Percentiles rank a stretch among this genome's conserved stretches.
These are phyloP conservation scores for Cyrtonyx montezumae DNA, from an alignment of 2,113 vertebrate genomes.

Conservation along the genomic window DNA sequence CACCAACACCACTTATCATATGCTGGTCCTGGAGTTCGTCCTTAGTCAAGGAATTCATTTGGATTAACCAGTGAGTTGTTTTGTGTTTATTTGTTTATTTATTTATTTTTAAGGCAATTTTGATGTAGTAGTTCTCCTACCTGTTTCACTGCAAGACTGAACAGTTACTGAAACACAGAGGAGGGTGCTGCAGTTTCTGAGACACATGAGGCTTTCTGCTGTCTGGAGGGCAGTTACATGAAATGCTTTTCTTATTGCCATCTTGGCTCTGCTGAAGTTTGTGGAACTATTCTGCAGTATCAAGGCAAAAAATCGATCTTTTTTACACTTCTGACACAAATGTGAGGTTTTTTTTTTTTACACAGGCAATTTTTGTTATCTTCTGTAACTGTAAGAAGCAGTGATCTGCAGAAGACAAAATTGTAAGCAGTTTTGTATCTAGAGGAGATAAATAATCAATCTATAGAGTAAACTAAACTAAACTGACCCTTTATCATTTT, in stretches of 20 bases:
- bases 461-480: not conserved
- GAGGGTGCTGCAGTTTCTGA: not conserved
- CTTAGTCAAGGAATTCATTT: not conserved
- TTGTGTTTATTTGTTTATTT: no score
- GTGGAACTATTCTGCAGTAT: not conserved
- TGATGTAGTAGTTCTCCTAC: not conserved
- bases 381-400: not conserved
- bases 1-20: not conserved
- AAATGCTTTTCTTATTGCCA: not conserved
- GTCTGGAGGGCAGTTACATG: not conserved
- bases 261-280: not conserved
- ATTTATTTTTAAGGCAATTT: rapidly evolving
- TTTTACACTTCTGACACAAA: not conserved
- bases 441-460: not conserved
- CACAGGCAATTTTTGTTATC: not conserved
- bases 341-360: not conserved
- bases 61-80: not conserved
- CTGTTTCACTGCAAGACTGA: not conserved
- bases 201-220: not conserved
- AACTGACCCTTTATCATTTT: not conserved
- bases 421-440: not conserved
- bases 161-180: not conserved
- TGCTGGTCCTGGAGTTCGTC: not conserved
- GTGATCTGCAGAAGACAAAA: not conserved
- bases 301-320: rapidly evolving